Base-by-base conservation (phyloP, 2,797 vertebrate species). In the Myotis findleyi region DNA sequence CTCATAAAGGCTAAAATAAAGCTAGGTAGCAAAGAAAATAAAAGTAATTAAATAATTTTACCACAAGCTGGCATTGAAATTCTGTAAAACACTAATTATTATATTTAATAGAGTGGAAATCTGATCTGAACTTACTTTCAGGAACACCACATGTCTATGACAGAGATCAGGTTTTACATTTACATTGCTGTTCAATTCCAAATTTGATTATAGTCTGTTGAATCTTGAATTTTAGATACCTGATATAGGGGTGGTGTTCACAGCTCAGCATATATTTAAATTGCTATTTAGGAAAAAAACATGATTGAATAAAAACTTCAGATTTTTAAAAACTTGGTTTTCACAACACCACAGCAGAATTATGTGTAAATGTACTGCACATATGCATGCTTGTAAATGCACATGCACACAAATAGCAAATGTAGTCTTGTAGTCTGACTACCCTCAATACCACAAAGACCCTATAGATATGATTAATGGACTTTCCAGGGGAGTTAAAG, bases 401-500 rank as follows among this genome's bases (percentile, higher is more conserved):
- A 17, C 41, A 95, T 23, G 49, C 7, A 89, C 41, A 77, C 69
- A 97, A 91, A 8, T 69, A 76, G 17, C 77, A 91, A 81, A 87
- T 18, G n/a, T n/a, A 84, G 18, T 83, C 73, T 12, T 12, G n/a
- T 21, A 87, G 10, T 68, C 69, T 71, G 55, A 84, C 71, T 83
- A 27, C 27, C 38, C 47, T 86, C 57, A 68, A 25, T 79, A 92
- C 55, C 49, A 80, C 89, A 94, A 86, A 97, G 64, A 94, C 47
- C 41, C 75, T 89, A 36, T 49, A 82, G 59, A 91, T 51, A 72
- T 30, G 16, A 84, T 57, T 93, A 82, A 79, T 25, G 72, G 33
- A 59, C 89, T 93, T 96, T 96, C 93, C 93, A 71, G 82, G 84
- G 89, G 83, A 97, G 95, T 97, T 93, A 97, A 97, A 97, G 97